Base-by-base conservation (phyloP, 2,888 invertebrate species). In the Agrochola circellaris region DNA sequence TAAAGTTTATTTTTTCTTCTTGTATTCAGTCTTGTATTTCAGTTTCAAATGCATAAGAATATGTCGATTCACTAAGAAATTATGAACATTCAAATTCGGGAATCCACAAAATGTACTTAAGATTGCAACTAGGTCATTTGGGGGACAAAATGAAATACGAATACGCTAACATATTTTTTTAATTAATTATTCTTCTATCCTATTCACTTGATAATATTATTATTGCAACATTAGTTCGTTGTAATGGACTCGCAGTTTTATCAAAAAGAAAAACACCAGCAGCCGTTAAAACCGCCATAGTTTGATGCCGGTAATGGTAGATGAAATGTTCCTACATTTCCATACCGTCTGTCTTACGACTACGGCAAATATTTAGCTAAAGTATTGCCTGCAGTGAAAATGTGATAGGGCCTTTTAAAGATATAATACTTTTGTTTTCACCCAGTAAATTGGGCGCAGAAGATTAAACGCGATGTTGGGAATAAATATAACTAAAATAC, bases 261-360 rank as follows among this genome's bases (percentile, higher is more conserved):
- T 42, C 11, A 42, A 42, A 38, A 48, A 23, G 5, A 58, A 65
- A 34, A 78, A 11, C 30, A 15, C 4, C 62, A 34, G 9, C 13
- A 20, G 9, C 17, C 20, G n/a, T 67, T 67, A 26, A 34, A 15
- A 34, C 45, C 26, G 38, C 30, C n/a, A 13, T 51, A 54, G 20
- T 67, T 62, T 48, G 62, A 83, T 48, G 34, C 48, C n/a, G 38
- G n/a, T 70, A 71, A 62, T 56, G 38, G 26, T 17, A 30, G 45
- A 69, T 61, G 81, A 67, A 84, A 82, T 84, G 66, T 45, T 17
- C 15, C 2, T 5, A 61, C n/a, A 82, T 82, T 81, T 85, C 66
- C 75, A 74, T 62, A 67, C 42, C 58, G 23, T 85, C 74, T 71
- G 54, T 85, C 62, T 70, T 56, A 54, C 11, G 64, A 26, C n/a